Evolutionary conservation across 2,797 vertebrate genomes (phyloP).

Genomic region (Tarsius wallacei): DNA sequence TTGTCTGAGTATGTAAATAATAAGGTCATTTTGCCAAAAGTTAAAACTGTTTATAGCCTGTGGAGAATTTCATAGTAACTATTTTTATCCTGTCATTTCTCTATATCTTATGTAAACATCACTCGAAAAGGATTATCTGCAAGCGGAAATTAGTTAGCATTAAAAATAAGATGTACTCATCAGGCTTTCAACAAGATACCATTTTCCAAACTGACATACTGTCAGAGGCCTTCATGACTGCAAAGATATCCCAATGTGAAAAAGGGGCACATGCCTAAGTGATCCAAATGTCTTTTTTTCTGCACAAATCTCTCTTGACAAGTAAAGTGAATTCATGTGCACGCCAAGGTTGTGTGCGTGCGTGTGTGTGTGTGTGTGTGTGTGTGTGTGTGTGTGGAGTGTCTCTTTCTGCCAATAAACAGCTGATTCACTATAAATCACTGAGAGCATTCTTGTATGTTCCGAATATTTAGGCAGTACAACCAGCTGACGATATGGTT

Average conservation of each 20-base stretch:
- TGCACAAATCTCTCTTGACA: conserved; percentile 39
- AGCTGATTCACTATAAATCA: conserved; percentile 16
- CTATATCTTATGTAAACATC: conserved; percentile 83
- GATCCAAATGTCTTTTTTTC: neutral
- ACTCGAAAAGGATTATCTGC: conserved; percentile 74
- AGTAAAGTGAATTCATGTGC: conserved; percentile 34
- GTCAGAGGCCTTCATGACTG: conserved; percentile 42
- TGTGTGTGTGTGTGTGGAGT: neutral
- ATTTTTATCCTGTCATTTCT: conserved; percentile 82
- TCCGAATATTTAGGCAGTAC: conserved; percentile 25
- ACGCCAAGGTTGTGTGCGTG: neutral
- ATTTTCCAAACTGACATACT: conserved; percentile 65
- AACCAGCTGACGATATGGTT: neutral
- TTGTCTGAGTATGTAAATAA: conserved; percentile 81
- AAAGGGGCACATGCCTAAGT: neutral
- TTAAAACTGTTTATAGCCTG: conserved; percentile 79
- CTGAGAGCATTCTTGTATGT: neutral
- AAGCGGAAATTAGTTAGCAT: conserved; percentile 79
- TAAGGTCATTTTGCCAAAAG: conserved; percentile 76
- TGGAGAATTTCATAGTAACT: conserved; percentile 81
- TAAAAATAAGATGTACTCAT: conserved; percentile 79
- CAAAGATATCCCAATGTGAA: conserved; percentile 18
- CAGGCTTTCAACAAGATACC: conserved; percentile 71
- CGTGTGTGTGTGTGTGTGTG: neutral
- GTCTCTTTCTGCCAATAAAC: neutral